phyloP scores from a whole-genome alignment of 2,113 vertebrate genomes.

The Numida meleagris region DNA sequence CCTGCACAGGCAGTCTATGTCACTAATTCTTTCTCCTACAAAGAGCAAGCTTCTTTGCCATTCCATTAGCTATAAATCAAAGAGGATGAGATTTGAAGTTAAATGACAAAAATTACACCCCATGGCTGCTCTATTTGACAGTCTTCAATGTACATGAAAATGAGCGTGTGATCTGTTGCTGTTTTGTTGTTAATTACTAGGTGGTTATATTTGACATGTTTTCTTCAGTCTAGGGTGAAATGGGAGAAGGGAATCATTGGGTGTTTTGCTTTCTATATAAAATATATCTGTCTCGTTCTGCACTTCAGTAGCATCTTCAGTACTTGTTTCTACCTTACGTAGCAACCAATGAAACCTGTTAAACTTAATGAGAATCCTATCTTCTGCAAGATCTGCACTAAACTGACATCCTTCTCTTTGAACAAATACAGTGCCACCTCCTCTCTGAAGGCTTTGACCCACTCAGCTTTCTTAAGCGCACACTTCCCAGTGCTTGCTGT shows the following conservation, averaged over 20 bases:
- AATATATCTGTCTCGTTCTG: background rate
- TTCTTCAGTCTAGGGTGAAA: background rate
- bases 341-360: conserved; percentile 14
- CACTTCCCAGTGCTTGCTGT: background rate
- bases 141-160: background rate
- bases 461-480: background rate
- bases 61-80: background rate
- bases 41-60: background rate
- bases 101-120: background rate
- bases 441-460: background rate
- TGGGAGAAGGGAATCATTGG: background rate
- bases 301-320: conserved; percentile 40
- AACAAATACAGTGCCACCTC: background rate
- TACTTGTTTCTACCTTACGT: background rate
- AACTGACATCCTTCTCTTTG: background rate
- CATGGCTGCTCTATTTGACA: background rate
- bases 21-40: background rate
- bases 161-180: background rate
- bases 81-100: background rate
- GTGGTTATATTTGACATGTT: background rate
- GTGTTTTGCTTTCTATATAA: conserved; percentile 29
- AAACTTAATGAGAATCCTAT: background rate
- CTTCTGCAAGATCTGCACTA: background rate
- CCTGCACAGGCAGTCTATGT: background rate
- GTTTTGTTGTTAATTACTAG: background rate